phyloP scores from a whole-genome alignment of 2,888 invertebrate genomes.

The Oxytorus armatus region DNA sequence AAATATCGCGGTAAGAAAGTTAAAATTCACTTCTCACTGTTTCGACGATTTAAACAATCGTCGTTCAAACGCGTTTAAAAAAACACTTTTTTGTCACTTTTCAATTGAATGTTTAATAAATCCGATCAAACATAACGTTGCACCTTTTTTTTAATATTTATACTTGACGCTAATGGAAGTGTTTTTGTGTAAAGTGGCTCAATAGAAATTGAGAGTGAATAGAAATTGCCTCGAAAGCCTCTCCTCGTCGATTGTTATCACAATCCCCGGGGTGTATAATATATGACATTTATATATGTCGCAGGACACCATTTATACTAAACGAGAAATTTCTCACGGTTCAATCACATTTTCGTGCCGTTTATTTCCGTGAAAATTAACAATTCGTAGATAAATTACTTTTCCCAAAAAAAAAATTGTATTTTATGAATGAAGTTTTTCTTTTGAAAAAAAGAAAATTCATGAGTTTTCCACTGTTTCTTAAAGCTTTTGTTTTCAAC shows the following conservation, averaged over 20 bases:
- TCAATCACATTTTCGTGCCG: constrained; percentile 68
- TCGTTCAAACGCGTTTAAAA: too few relatives aligned
- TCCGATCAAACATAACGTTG: constrained; percentile 6
- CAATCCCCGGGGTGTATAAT: not conserved
- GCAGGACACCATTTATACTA: constrained; percentile 21
- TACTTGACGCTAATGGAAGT: constrained; percentile 16
- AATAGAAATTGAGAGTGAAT: constrained; percentile 3
- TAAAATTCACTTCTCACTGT: too few relatives aligned
- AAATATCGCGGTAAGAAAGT: too few relatives aligned
- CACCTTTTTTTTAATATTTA: constrained; percentile 21
- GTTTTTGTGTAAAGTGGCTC: constrained; percentile 21
- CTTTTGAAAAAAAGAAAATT: not conserved
- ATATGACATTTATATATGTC: not conserved
- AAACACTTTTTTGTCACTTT: too few relatives aligned
- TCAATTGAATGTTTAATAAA: constrained; percentile 12
- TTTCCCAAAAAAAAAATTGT: not conserved
- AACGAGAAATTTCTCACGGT: constrained; percentile 7
- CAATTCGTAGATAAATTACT: not conserved
- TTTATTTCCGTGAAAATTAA: not conserved
- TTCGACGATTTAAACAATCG: too few relatives aligned
- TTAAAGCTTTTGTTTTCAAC: too few relatives aligned
- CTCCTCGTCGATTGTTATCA: constrained; percentile 13
- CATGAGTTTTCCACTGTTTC: not conserved
- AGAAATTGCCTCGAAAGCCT: constrained; percentile 18
- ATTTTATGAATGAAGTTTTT: not conserved